phyloP scores from a whole-genome alignment of 2,113 vertebrate species.

The Trachemys scripta region DNA sequence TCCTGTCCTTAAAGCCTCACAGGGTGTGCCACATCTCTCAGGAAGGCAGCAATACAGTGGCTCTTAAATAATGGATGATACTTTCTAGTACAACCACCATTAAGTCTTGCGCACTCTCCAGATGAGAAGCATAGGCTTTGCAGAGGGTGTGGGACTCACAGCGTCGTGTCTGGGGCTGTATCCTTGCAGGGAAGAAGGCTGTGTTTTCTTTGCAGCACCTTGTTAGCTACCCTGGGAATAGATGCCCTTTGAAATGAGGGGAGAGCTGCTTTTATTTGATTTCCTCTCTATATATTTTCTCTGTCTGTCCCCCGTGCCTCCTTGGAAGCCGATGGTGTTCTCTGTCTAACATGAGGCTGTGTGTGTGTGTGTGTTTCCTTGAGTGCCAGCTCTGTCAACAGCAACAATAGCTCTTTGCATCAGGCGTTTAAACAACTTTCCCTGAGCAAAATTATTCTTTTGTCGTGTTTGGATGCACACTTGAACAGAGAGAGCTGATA shows the following conservation, averaged over 20 bases:
- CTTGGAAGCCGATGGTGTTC: not conserved
- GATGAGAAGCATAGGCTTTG: not conserved
- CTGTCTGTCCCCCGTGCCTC: not conserved
- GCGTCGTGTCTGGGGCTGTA: not conserved
- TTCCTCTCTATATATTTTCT: not conserved
- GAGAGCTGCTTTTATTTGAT: not conserved
- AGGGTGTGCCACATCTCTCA: slow-evolving; percentile 11
- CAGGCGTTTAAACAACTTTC: not conserved
- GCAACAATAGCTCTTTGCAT: not conserved
- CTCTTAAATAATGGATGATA: slow-evolving; percentile 22
- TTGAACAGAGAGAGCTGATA: accelerated
- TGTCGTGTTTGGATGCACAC: not conserved
- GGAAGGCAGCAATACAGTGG: not conserved
- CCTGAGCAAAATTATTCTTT: not conserved
- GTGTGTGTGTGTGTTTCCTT: accelerated
- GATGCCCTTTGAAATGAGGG: slow-evolving; percentile 12
- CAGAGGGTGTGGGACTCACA: accelerated
- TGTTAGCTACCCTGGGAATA: not conserved
- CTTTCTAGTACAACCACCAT: not conserved
- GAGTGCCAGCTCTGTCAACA: not conserved
- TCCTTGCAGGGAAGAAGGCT: not conserved
- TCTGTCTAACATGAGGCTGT: not conserved
- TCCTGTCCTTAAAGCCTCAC: not conserved
- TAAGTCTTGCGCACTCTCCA: not conserved
- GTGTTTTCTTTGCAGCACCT: not conserved